These are phyloP conservation scores for Enteromius trimaculatus DNA, from an alignment of 2,797 vertebrate genomes.

Conservation along the genomic window DNA sequence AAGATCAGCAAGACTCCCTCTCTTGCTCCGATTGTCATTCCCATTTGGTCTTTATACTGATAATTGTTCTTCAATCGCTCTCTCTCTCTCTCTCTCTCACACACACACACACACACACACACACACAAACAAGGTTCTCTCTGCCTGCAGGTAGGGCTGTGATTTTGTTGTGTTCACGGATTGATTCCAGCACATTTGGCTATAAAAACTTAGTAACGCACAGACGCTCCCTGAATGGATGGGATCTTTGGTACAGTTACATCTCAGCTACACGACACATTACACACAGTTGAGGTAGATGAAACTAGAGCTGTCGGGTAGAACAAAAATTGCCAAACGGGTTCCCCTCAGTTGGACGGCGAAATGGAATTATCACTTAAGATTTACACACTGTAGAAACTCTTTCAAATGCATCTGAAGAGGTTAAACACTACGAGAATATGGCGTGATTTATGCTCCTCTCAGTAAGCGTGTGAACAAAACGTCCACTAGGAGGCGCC, in stretches of 20 bases:
- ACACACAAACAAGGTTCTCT: slow-evolving; percentile 57
- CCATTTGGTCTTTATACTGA: slow-evolving; percentile 63
- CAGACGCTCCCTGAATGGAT: slow-evolving; percentile 81
- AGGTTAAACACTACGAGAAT: slow-evolving; percentile 3
- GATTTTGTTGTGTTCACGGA: slow-evolving; percentile 65
- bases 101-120: slow-evolving; percentile 14
- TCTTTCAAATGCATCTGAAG: background rate
- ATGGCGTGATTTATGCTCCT: background rate
- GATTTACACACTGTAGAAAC: background rate
- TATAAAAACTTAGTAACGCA: slow-evolving; percentile 80
- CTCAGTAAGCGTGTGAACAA: slow-evolving; percentile 3
- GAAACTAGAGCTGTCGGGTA: slow-evolving; percentile 76
- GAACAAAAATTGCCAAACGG: slow-evolving; percentile 28
- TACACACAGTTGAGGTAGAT: slow-evolving; percentile 86
- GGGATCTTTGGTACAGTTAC: slow-evolving; percentile 85
- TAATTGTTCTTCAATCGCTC: slow-evolving; percentile 39
- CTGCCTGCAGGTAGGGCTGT: slow-evolving; percentile 70
- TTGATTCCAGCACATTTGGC: slow-evolving; percentile 86
- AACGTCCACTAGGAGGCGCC: slow-evolving; percentile 72
- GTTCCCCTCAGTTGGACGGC: background rate
- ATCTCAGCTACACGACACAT: slow-evolving; percentile 81
- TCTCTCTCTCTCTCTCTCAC: background rate
- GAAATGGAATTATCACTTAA: slow-evolving; percentile 10
- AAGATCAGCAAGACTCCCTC: slow-evolving; percentile 82
- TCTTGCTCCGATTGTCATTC: slow-evolving; percentile 84